Evolutionary conservation across 2,888 invertebrate species (phyloP), one percentile per base, ranked within the genome.

Genomic region (Auanema sp.): DNA sequence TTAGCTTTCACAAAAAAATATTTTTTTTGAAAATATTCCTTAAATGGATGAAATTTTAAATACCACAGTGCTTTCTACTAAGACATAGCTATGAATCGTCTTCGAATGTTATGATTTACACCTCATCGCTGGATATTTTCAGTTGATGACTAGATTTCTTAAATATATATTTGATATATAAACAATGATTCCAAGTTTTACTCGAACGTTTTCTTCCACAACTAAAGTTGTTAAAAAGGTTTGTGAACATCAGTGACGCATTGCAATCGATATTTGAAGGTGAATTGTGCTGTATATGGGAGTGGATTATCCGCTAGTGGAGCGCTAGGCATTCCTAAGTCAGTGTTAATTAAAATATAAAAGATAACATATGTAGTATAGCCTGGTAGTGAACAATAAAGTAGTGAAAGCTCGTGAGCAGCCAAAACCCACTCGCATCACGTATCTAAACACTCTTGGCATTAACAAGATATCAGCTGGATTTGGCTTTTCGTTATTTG

Each of bases 401-500:
- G 24, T 33, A 14, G 56, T 69, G 2, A 64, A 59, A 1, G 18
- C 67, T 8, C 65, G 55, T 25, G 66, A 72, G 42, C 47, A 23
- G n/a, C 49, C 58, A 42, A 60, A 65, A 24, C 80, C 80, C 10
- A 65, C 72, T 25, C 69, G 76, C 25, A 72, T 81, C 23, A 42
- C 68, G 6, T 73, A 62, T 51, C 71, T 79, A 60, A 79, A 82
- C 55, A 68, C 69, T n/a, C 68, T 69, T 49, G 71, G 70, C 24
- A 77, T 81, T 40, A 66, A 65, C 14, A 65, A 64, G 6, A 66
- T 81, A 1, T 71, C 80, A 14, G 74, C 80, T 14, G 81, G 81
- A 2, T 79, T 78, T 59, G 81, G 81, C 42, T 81, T 82, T 56
- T 81, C 81, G 5, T 65, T 81, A 4, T 81, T 81, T 51, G 76